Percentiles rank a stretch among this genome's conserved stretches.
phyloP scores from a whole-genome alignment of 2,113 vertebrate genomes.

The Mesoclemmys tuberculata region DNA sequence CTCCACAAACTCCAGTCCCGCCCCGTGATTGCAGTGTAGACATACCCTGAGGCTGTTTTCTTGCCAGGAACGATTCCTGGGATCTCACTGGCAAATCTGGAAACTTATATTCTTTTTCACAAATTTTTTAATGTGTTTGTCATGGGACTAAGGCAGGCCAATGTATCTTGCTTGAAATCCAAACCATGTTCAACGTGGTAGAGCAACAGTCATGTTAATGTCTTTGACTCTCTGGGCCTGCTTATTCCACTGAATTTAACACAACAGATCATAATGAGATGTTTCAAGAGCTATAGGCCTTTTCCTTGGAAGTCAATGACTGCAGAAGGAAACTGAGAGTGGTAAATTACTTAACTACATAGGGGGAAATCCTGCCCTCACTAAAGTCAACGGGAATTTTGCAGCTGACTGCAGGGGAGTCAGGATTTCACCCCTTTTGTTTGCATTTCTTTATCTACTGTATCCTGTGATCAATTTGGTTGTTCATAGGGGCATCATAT shows the following conservation, averaged over 20 bases:
- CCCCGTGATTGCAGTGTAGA: background rate
- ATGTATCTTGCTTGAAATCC: slow-evolving; percentile 27
- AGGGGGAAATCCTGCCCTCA: background rate
- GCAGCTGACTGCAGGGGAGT: background rate
- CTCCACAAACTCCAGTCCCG: too few species aligned
- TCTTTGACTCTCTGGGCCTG: slow-evolving; percentile 35
- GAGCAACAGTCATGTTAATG: slow-evolving; percentile 60
- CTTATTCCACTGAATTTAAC: slow-evolving; percentile 48
- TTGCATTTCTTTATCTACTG: background rate
- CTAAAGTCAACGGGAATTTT: background rate
- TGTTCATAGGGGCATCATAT: background rate
- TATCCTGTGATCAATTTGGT: background rate
- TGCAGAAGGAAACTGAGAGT: background rate
- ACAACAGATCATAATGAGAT: slow-evolving; percentile 5
- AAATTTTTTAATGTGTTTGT: slow-evolving; percentile 46
- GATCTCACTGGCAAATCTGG: slow-evolving; percentile 65
- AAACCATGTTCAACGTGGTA: slow-evolving; percentile 57
- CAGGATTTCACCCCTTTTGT: background rate
- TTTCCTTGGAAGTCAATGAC: slow-evolving; percentile 22
- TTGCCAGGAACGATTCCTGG: slow-evolving; percentile 56
- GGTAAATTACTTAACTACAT: background rate
- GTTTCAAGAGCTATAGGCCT: slow-evolving; percentile 12
- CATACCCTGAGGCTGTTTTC: background rate
- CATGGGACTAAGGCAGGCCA: background rate
- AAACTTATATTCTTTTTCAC: slow-evolving; percentile 65